phyloP scores from a whole-genome alignment of 2,113 vertebrate species.

The Excalfactoria chinensis region DNA sequence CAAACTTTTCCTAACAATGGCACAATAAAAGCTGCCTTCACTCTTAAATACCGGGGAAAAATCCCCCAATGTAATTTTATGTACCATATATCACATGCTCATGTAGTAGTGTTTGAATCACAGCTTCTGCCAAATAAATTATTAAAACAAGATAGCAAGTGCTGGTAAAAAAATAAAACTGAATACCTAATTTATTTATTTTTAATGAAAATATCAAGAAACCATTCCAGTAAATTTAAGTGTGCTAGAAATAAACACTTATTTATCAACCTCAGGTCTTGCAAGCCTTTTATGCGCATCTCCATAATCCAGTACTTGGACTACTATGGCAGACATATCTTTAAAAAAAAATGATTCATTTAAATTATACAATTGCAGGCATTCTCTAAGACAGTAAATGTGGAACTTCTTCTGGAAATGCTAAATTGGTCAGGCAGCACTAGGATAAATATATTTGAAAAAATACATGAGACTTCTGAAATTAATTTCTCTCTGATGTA shows the following conservation, averaged over 20 bases:
- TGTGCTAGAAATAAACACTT: neutral
- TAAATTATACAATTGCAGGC: neutral
- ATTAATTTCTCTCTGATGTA: neutral
- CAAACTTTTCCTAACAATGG: neutral
- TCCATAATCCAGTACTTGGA: neutral
- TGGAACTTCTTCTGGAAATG: neutral
- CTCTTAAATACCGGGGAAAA: neutral
- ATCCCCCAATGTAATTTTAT: neutral
- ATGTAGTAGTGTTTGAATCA: neutral
- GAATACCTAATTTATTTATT: neutral
- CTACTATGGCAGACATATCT: neutral
- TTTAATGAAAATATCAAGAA: neutral
- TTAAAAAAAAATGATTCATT: neutral
- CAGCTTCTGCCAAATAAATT: slow-evolving; percentile 9
- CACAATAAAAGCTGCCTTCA: neutral
- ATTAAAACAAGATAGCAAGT: neutral
- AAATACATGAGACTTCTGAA: neutral
- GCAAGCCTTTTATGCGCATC: neutral
- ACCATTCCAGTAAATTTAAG: neutral
- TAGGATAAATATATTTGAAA: neutral
- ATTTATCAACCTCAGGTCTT: neutral
- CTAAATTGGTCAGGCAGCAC: neutral
- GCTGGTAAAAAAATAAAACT: neutral
- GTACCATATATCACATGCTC: neutral
- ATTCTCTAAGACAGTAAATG: neutral